phyloP scores from a whole-genome alignment of 2,113 vertebrate species.

The Sphyrna mokarran region DNA sequence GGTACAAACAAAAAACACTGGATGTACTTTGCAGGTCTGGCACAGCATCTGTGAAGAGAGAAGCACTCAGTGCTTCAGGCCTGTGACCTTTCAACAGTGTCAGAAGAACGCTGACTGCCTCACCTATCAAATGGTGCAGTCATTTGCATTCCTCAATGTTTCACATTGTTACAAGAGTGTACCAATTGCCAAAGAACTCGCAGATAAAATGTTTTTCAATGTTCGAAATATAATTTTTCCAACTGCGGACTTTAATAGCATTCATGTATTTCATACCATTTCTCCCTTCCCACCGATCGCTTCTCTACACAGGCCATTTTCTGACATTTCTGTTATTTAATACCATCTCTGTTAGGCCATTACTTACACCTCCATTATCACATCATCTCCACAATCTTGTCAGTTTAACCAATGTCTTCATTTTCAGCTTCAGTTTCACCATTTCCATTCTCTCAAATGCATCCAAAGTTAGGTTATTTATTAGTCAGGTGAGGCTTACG shows the following conservation, averaged over 20 bases:
- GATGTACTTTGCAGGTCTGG: not conserved
- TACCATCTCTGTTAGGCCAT: not conserved
- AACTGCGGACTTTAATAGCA: no score
- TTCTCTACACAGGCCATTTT: not conserved
- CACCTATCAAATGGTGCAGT: not conserved
- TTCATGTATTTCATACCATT: not conserved
- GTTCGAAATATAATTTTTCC: not conserved
- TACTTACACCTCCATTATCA: not conserved
- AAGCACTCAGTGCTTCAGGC: not conserved
- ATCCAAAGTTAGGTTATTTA: not conserved
- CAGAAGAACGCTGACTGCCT: not conserved
- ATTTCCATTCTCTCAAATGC: not conserved
- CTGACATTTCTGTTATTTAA: not conserved
- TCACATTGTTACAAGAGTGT: not conserved
- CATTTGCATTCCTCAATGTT: not conserved
- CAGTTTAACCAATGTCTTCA: not conserved
- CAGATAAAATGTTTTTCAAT: not conserved
- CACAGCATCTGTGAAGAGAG: not conserved
- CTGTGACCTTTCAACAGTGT: not conserved
- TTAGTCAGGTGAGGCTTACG: no score
- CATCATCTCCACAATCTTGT: not conserved
- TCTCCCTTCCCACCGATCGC: not conserved
- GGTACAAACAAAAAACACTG: not conserved
- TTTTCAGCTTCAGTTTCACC: not conserved
- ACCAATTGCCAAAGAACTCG: not conserved